These are phyloP conservation scores for Metopolophium dirhodum DNA, from an alignment of 1,140 invertebrate species.

Conservation along the genomic window DNA sequence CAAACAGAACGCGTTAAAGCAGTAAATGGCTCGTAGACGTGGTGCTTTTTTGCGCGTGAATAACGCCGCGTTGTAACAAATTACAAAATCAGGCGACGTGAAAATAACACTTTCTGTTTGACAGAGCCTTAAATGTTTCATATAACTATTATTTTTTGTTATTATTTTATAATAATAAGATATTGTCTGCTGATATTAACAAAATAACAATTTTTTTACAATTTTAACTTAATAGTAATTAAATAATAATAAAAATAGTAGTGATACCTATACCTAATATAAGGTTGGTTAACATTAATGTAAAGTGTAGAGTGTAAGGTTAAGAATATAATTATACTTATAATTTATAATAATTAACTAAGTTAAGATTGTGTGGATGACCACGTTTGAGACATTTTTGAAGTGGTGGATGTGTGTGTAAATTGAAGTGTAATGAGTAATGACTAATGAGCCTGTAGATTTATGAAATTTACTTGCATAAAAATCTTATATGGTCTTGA, in stretches of 20 bases:
- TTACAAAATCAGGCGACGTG: no score
- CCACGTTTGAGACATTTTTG: neutral
- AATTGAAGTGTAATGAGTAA: neutral
- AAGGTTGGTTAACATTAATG: no score
- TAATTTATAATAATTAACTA: neutral
- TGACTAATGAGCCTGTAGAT: neutral
- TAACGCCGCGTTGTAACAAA: no score
- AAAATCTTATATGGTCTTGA: neutral
- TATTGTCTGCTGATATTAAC: neutral
- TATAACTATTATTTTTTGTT: neutral
- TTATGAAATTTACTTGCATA: neutral
- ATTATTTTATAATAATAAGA: neutral
- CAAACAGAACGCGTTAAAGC: no score
- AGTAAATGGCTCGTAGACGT: no score
- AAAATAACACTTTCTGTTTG: no score
- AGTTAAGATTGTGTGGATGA: neutral
- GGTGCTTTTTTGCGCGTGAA: no score
- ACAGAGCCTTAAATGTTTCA: no score
- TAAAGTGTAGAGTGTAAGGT: no score
- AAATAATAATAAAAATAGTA: neutral
- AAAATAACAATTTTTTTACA: neutral
- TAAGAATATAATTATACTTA: no score
- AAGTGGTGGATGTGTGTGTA: neutral
- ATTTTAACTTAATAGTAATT: neutral
- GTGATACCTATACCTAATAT: neutral